phyloP scores from a whole-genome alignment of 2,888 invertebrate genomes.

The Malthinus seriepunctatus region DNA sequence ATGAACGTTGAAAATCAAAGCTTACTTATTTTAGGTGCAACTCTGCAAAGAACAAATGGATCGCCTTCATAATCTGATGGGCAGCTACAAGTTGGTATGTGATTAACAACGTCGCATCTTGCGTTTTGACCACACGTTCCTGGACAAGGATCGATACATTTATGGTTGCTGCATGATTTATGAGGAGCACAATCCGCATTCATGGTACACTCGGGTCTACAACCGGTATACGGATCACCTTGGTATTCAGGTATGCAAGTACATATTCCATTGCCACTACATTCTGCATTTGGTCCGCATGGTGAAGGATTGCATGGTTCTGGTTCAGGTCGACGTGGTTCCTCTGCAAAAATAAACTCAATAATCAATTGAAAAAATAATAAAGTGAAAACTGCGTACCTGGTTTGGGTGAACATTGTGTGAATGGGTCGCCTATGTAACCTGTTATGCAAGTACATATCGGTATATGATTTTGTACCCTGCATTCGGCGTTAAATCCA shows the following conservation, averaged over 20 bases:
- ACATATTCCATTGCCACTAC: conserved; percentile 69
- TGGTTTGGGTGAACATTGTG: conserved; percentile 51
- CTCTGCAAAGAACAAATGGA: conserved; percentile 66
- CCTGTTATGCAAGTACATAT: conserved; percentile 62
- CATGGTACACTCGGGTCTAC: conserved; percentile 80
- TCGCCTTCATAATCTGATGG: conserved; percentile 74
- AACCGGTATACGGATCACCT: conserved; percentile 74
- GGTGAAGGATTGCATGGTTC: conserved; percentile 75
- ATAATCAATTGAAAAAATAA: not conserved
- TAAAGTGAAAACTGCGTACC: conserved; percentile 2
- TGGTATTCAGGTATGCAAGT: conserved; percentile 71
- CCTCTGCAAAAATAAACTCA: conserved; percentile 9
- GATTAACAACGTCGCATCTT: conserved; percentile 78
- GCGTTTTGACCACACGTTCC: conserved; percentile 81
- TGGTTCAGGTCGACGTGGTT: conserved; percentile 17
- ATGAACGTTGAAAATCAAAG: not conserved
- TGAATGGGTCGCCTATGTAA: conserved; percentile 64
- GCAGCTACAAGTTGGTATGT: conserved; percentile 82
- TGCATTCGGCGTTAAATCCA: conserved; percentile 61
- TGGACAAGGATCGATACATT: conserved; percentile 78
- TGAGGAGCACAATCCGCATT: conserved; percentile 78
- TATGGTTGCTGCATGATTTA: conserved; percentile 75
- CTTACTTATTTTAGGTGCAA: conserved; percentile 9
- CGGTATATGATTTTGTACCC: conserved; percentile 64
- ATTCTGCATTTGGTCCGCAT: conserved; percentile 78